Base-by-base conservation (phyloP, 2,888 invertebrate genomes). In the Eledona agricola region DNA sequence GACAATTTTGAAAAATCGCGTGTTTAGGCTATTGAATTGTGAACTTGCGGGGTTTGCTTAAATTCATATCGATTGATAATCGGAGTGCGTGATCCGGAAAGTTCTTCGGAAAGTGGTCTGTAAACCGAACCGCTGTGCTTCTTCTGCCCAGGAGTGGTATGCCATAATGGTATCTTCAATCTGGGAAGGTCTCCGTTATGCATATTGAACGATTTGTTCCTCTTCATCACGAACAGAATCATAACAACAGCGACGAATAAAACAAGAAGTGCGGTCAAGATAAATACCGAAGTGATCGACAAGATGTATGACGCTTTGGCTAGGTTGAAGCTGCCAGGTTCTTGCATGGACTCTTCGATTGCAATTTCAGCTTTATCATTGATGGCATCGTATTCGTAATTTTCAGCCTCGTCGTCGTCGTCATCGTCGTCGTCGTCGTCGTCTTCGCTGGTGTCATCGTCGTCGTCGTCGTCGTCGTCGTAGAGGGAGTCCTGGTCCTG, bases 41-140 rank as follows among this genome's bases (percentile, higher is more conserved):
- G 71, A 9, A 71, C 70, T 42, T 63, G 60, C 2, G 71, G 70
- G 13, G 59, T 58, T 5, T 68, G 49, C 35, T 60, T 54, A 29
- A 72, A 85, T 73, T 84, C 83, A 76, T 80, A 85, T 55, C 85
- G 78, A 72, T 62, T 70, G 17, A 70, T 57, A 53, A 84, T 88
- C 34, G 89, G 88, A 66, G 86, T 84, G 68, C 83, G 78, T 2
- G 86, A 84, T 32, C 85, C 85, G 5, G 82, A 80, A 60, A 89
- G 82, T 62, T 90, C 90, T 73, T 90, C 90, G 5, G 89, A 88
- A 43, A 90, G 77, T 60, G 88, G 89, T 69, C 88, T 87, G 76
- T 90, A 90, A 10, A 90, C 87, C 52, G 89, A 80, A 1, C 87
- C 87, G 63, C 86, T 86, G 72, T 87, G 86, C 67, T 85, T 87